phyloP scores from a whole-genome alignment of 2,113 vertebrate genomes.

The Grammomys dolichurus region DNA sequence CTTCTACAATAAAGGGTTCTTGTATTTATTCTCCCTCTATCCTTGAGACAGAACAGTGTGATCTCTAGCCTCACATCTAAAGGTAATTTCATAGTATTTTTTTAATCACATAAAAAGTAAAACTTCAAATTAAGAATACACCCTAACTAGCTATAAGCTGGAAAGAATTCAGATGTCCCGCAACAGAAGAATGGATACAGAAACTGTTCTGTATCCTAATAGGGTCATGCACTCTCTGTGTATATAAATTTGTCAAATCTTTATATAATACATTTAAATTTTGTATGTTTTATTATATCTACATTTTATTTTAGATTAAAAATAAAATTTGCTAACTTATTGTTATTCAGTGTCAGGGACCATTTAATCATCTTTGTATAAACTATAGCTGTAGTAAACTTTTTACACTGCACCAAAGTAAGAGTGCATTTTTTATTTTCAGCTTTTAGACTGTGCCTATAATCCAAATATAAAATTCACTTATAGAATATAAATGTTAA shows the following conservation, averaged over 20 bases:
- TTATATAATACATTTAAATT: not conserved
- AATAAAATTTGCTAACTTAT: not conserved
- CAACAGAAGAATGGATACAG: too few relatives aligned
- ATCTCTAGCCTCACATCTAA: not conserved
- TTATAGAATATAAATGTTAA: not conserved
- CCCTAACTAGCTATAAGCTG: too few relatives aligned
- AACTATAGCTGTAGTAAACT: not conserved
- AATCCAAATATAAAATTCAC: not conserved
- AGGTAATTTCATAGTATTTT: not conserved
- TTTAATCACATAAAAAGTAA: not conserved
- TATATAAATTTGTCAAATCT: not conserved
- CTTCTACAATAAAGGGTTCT: not conserved
- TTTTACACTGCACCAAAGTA: not conserved
- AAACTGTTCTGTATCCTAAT: not conserved
- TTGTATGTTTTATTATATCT: not conserved
- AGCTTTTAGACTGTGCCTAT: not conserved
- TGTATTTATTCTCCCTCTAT: not conserved
- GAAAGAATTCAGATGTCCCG: too few relatives aligned
- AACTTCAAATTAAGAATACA: not conserved
- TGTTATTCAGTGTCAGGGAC: not conserved
- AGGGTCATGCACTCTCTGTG: accelerated
- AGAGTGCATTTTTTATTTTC: not conserved
- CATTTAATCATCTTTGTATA: not conserved
- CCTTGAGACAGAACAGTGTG: not conserved
- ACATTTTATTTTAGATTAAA: not conserved